Base-by-base conservation (phyloP, 1,140 invertebrate species). In the Stegodyphus mimosarum region DNA sequence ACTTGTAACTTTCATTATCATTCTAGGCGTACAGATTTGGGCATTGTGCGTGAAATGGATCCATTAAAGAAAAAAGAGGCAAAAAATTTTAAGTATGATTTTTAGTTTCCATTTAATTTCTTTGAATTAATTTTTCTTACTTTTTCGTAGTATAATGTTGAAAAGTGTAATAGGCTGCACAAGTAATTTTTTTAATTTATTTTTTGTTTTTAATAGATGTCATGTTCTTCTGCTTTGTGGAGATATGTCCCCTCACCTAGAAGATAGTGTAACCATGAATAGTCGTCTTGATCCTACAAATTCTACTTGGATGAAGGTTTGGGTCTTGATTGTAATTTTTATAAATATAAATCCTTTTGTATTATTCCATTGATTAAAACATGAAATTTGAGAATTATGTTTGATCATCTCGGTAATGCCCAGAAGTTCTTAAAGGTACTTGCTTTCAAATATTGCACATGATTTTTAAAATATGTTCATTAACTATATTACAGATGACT, bases 261-360 rank as follows among this genome's bases (percentile, higher is more conserved):
- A 99, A 87, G 98, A 99, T 89, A 98, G 97, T n/a, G 85, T 89
- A n/a, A 97, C 96, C 78, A 95, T 99, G 90, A 99, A 99, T 90
- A 95, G 96, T 33, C 93, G 97, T 79, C 93, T 99, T 88, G 96
- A 99, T 91, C 98, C 98, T 6, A 94, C 95, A 63, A 97, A 97
- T 90, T 97, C 97, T 18, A 97, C 97, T 53, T 99, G 98, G 96
- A 95, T 99, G 94, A 99, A 99, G 93, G 64, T 67, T n/a, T 67
- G 7, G 7, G 7, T 60, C 33, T 33, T 33, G 33, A 3, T 33
- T 33, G 33, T 3, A 33, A 33, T 33, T 33, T 33, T 33, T 33
- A 33, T 33, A 33, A 33, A 33, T 33, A 33, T 1, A 33, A 33
- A 33, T 33, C 33, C 33, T 33, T 33, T 33, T 3, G 3, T 33